phyloP scores from a whole-genome alignment of 2,888 invertebrate species.

The Drosophila quasianomalipes region DNA sequence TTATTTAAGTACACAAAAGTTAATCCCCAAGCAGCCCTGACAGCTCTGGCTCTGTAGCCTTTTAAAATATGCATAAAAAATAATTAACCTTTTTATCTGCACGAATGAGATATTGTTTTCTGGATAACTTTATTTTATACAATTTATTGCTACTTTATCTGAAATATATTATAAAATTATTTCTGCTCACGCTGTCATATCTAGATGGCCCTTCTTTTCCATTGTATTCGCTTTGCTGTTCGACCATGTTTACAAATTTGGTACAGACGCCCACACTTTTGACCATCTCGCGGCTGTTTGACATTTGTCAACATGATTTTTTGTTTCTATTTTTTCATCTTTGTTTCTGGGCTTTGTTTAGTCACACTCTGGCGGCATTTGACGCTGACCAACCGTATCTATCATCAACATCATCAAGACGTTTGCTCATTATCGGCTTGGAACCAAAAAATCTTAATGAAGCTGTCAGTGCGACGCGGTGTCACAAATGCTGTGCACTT shows the following conservation, averaged over 20 bases:
- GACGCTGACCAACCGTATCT: slow-evolving; percentile 30
- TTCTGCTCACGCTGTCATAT: slow-evolving; percentile 5
- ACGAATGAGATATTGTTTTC: not conserved
- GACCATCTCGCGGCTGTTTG: slow-evolving; percentile 70
- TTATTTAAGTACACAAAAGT: not conserved
- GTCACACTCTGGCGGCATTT: slow-evolving; percentile 37
- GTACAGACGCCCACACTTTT: slow-evolving; percentile 47
- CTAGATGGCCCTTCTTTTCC: slow-evolving; percentile 29
- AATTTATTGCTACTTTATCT: not conserved
- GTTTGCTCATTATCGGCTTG: slow-evolving; percentile 54
- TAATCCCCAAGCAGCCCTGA: not conserved
- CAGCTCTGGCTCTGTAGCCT: not conserved
- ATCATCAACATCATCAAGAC: slow-evolving; percentile 31
- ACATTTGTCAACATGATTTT: slow-evolving; percentile 71
- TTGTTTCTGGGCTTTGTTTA: slow-evolving; percentile 50
- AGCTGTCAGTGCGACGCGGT: slow-evolving; percentile 66
- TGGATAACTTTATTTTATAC: not conserved
- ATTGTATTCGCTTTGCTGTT: slow-evolving; percentile 25
- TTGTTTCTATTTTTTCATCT: slow-evolving; percentile 1
- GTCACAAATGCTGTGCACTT: slow-evolving; percentile 68
- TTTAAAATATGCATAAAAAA: not conserved
- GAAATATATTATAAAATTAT: not conserved
- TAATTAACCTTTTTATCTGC: not conserved
- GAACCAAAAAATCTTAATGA: slow-evolving; percentile 64
- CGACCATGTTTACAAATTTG: slow-evolving; percentile 59